These are phyloP conservation scores for Trididemnum nubilum DNA, from an alignment of 23 tunicate genomes.

Conservation along the genomic window DNA sequence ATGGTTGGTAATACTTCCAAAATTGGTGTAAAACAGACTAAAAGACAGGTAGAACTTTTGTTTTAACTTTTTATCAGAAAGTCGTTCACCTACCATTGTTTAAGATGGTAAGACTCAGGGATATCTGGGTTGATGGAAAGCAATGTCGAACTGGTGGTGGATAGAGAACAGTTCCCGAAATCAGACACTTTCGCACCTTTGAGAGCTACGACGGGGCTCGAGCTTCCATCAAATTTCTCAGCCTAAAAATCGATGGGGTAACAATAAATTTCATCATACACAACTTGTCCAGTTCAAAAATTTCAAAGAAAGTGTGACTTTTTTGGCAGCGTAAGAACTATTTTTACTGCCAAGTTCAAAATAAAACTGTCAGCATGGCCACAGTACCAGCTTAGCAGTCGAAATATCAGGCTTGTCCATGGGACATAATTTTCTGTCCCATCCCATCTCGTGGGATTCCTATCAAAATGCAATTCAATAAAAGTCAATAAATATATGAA, in stretches of 20 bases:
- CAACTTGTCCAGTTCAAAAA: neutral
- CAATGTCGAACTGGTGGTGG: slow-evolving; percentile 67
- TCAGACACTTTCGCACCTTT: slow-evolving; percentile 87
- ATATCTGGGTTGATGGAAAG: slow-evolving; percentile 74
- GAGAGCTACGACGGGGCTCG: slow-evolving; percentile 68
- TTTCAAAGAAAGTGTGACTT: neutral
- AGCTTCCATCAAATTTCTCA: slow-evolving; percentile 63
- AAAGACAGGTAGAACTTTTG: neutral
- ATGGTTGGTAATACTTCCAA: no score
- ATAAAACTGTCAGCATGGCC: no score
- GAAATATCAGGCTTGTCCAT: no score
- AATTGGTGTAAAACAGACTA: neutral
- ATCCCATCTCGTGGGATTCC: no score
- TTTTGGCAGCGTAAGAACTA: neutral
- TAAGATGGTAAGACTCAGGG: slow-evolving; percentile 71
- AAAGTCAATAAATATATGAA: no score
- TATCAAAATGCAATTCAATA: no score
- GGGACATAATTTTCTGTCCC: no score
- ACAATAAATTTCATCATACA: no score
- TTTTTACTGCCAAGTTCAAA: no score
- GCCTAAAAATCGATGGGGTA: no score
- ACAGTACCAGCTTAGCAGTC: no score
- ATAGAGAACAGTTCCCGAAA: slow-evolving; percentile 69
- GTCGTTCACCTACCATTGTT: slow-evolving; percentile 77
- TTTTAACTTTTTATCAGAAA: no score